A percentile compares a stretch with the other conserved stretches of the same genome.
Evolutionary conservation across 2,113 vertebrate genomes (phyloP).

Genomic region (Cochlearius cochlearius): DNA sequence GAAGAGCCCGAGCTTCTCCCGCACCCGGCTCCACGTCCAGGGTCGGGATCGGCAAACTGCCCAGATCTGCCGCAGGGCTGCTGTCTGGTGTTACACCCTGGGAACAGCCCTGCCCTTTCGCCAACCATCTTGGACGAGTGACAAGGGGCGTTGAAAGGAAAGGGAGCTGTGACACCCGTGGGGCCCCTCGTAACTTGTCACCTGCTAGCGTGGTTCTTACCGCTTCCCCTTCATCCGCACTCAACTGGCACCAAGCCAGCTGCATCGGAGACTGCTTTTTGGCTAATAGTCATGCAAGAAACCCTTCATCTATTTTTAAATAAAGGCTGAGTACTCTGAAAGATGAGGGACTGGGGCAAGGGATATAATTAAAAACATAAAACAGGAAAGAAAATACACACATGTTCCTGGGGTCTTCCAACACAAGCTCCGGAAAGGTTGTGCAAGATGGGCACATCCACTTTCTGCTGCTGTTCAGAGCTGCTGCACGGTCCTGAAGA

Average conservation of each 20-base stretch:
- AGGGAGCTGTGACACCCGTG: fast-evolving
- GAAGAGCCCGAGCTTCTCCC: not conserved
- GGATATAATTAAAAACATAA: not conserved
- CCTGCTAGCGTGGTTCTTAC: not conserved
- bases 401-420: not conserved
- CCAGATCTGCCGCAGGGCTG: not conserved
- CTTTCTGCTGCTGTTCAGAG: not conserved
- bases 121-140: fast-evolving
- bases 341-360: not conserved
- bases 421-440: not conserved
- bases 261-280: not conserved
- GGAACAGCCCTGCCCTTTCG: not conserved
- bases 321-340: not conserved
- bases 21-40: not conserved
- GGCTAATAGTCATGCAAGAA: not conserved
- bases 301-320: not conserved
- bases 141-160: not conserved
- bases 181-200: not conserved
- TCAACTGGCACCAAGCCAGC: not conserved
- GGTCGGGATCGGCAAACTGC: not conserved
- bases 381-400: not conserved
- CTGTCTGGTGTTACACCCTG: not conserved
- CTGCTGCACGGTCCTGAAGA: not conserved
- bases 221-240: not conserved
- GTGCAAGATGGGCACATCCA: not conserved